Evolutionary conservation across 2,888 invertebrate species (phyloP).

Genomic region (Drosophila mayaguana): DNA sequence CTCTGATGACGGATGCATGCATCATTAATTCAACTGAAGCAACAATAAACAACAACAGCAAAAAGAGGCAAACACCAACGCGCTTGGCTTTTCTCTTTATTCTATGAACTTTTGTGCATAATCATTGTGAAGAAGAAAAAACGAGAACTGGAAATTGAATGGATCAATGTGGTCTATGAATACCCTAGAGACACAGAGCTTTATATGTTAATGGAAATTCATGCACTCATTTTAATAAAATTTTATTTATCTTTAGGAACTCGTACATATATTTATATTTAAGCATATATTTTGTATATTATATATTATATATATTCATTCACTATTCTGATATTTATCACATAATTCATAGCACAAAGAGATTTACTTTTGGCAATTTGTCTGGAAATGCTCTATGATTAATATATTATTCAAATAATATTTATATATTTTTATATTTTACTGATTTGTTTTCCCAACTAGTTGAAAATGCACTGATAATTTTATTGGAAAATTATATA

Average conservation of each 20-base stretch:
- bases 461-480: too few relatives aligned
- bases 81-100: slow-evolving; percentile 38
- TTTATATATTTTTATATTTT: background rate
- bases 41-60: slow-evolving; percentile 14
- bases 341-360: too few relatives aligned
- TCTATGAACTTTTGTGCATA: slow-evolving; percentile 48
- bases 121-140: slow-evolving; percentile 38
- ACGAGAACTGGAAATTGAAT: background rate
- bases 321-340: too few relatives aligned
- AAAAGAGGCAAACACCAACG: slow-evolving; percentile 47
- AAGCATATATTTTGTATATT: too few relatives aligned
- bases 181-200: too few relatives aligned
- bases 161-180: background rate
- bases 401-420: background rate
- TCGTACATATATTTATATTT: too few relatives aligned
- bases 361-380: too few relatives aligned
- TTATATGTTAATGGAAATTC: too few relatives aligned
- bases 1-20: slow-evolving; percentile 80
- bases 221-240: too few relatives aligned
- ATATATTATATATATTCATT: background rate
- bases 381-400: background rate
- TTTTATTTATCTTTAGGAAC: background rate
- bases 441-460: too few relatives aligned
- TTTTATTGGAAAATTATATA: too few relatives aligned
- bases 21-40: slow-evolving; percentile 76